A percentile compares a stretch with the other conserved stretches of the same genome.
phyloP scores from a whole-genome alignment of 2,113 vertebrate species.

The Oophaga pumilio region DNA sequence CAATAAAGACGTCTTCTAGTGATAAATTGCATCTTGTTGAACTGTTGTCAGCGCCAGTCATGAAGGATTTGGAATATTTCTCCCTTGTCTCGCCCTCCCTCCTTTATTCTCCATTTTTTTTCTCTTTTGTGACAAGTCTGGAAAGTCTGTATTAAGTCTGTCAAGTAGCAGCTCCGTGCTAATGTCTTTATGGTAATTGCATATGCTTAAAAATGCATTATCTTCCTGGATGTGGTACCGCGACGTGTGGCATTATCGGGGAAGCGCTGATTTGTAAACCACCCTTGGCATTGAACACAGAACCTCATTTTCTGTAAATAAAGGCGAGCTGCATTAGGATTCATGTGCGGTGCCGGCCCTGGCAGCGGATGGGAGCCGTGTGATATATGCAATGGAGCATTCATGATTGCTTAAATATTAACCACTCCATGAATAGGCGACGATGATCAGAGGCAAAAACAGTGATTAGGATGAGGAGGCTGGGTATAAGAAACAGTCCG shows the following conservation, averaged over 20 bases:
- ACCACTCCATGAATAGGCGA: conserved; percentile 63
- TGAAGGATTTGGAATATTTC: neutral
- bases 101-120: neutral
- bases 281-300: conserved; percentile 67
- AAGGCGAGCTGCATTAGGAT: conserved; percentile 69
- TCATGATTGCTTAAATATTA: conserved; percentile 65
- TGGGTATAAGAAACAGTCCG: neutral
- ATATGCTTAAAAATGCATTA: conserved; percentile 74
- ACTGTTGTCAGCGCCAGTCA: conserved; percentile 57
- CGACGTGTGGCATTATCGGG: conserved; percentile 62
- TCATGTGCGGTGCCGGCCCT: conserved; percentile 58
- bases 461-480: conserved; percentile 54
- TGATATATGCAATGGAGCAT: conserved; percentile 64
- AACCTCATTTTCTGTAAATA: conserved; percentile 74
- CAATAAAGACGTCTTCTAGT: conserved; percentile 55
- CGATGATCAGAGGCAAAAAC: conserved; percentile 56
- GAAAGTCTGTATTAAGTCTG: conserved; percentile 64
- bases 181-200: conserved; percentile 69
- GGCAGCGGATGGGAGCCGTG: conserved; percentile 62
- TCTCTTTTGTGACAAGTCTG: conserved; percentile 60
- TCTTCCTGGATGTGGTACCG: conserved; percentile 67
- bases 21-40: conserved; percentile 58
- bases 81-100: neutral
- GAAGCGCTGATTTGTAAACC: conserved; percentile 74
- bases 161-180: conserved; percentile 61